Conservation (phyloP, 1,140 invertebrate genomes). For the Drosophila paulistorum region DNA sequence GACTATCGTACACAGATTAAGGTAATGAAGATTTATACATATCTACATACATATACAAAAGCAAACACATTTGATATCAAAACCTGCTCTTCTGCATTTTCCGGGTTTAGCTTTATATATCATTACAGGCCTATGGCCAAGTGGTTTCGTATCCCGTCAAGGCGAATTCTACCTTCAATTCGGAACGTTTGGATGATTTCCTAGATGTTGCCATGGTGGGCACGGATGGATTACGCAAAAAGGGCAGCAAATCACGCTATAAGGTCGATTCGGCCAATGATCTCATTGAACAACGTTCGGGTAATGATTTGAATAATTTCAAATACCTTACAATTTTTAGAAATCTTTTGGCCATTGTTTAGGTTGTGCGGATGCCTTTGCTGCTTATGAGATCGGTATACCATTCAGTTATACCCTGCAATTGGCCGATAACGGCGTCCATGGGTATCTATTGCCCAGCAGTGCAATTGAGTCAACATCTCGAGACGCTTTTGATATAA, state of each 20-base stretch:
- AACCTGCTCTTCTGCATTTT: background rate
- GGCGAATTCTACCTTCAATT: constrained; percentile 69
- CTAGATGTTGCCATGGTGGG: constrained; percentile 81
- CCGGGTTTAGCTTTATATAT: constrained; percentile 86
- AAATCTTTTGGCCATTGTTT: constrained; percentile 62
- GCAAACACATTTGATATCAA: background rate
- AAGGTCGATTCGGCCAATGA: constrained; percentile 80
- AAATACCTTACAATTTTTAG: background rate
- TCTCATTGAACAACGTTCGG: constrained; percentile 74
- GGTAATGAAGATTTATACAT: constrained; percentile 69
- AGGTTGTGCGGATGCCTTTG: constrained; percentile 90
- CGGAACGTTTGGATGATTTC: constrained; percentile 74
- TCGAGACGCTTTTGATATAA: constrained; percentile 91
- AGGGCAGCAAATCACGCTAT: constrained; percentile 74
- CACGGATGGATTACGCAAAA: constrained; percentile 71
- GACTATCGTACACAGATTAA: constrained; percentile 86
- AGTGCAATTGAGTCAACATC: constrained; percentile 90
- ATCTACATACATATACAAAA: constrained; percentile 31
- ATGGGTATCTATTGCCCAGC: constrained; percentile 91
- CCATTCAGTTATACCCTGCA: constrained; percentile 91
- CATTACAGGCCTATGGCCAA: constrained; percentile 92
- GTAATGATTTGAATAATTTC: constrained; percentile 30
- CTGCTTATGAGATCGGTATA: constrained; percentile 87
- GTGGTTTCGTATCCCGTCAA: constrained; percentile 87
- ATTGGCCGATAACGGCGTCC: constrained; percentile 88